A percentile compares a stretch with the other conserved stretches of the same genome.
Evolutionary conservation across 2,797 vertebrate species (phyloP).

Genomic region (Tadarida brasiliensis): DNA sequence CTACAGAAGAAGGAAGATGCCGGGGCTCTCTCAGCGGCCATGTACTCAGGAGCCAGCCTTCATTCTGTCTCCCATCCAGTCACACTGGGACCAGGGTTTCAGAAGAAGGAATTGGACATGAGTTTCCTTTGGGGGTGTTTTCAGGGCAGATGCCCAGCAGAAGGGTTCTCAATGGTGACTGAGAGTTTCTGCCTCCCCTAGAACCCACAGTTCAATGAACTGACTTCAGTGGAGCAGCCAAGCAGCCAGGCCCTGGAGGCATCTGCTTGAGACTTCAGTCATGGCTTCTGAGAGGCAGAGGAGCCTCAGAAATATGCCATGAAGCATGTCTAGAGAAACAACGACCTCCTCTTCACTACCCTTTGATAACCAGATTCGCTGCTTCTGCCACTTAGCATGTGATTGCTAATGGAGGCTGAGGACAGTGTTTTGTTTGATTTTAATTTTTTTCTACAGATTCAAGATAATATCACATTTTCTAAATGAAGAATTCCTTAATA

Average conservation of each 20-base stretch:
- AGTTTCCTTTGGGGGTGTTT: background rate
- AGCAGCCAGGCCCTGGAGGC: slow-evolving; percentile 6
- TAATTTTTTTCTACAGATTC: background rate
- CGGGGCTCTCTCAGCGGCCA: background rate
- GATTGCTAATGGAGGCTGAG: background rate
- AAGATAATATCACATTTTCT: slow-evolving; percentile 23
- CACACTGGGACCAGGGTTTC: background rate
- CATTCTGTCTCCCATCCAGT: background rate
- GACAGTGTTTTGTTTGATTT: background rate
- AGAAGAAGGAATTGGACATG: slow-evolving; percentile 19
- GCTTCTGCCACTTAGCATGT: background rate
- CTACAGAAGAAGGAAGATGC: background rate
- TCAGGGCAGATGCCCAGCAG: slow-evolving; percentile 37
- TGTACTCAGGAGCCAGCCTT: background rate
- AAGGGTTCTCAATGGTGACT: slow-evolving; percentile 49
- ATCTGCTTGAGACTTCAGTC: slow-evolving; percentile 30
- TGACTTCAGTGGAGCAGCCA: background rate
- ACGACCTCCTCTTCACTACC: background rate
- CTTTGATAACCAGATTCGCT: background rate
- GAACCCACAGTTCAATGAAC: slow-evolving; percentile 35
- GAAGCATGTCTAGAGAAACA: background rate
- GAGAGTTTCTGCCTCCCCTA: background rate
- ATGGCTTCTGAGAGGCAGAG: background rate
- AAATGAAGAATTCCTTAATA: slow-evolving; percentile 19
- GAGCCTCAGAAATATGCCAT: background rate